Base-by-base conservation (phyloP, 2,888 invertebrate species). In the Athalia circularis region DNA sequence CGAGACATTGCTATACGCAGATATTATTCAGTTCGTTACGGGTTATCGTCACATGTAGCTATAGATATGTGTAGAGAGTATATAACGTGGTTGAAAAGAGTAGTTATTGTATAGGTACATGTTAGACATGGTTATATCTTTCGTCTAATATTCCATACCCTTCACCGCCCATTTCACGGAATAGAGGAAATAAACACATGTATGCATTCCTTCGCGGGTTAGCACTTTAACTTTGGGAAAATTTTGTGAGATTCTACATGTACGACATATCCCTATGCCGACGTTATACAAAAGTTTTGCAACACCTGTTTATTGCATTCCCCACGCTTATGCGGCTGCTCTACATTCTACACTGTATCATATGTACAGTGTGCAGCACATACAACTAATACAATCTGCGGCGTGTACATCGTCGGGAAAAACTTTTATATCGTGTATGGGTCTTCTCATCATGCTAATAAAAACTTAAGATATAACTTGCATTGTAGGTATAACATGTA, bases 231-330 rank as follows among this genome's bases (percentile, higher is more conserved):
- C 29, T 29, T 29, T 29, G 29, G 57, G 68, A 7, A 70, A 70
- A 70, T 70, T 70, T 54, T 70, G 11, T 54, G 45, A 61, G n/a
- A 13, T 15, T 11, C 7, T 52, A 52, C 52, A 9, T 7, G 8
- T 9, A 52, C 52, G 11, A 52, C 52, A 52, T 52, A 52, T 52
- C 52, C 52, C 52, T 11, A 7, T n/a, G n/a, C 52, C 11, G 3
- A 52, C 52, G 11, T 52, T 52, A 11, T 52, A 52, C 29, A 43
- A 68, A 72, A 72, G 59, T 72, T 72, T 72, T 43, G 45, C 43
- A 50, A 45, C 59, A 59, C n/a, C 70, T 72, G 70, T 72, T 72
- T 72, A 72, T 72, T 59, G 70, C 70, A 57, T 6, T 70, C 68
- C 15, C 29, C 8, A 15, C 43, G 15, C 15, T 67, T 29, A 11